phyloP scores from a whole-genome alignment of 2,797 vertebrate genomes.

The Pseudochirops cupreus region DNA sequence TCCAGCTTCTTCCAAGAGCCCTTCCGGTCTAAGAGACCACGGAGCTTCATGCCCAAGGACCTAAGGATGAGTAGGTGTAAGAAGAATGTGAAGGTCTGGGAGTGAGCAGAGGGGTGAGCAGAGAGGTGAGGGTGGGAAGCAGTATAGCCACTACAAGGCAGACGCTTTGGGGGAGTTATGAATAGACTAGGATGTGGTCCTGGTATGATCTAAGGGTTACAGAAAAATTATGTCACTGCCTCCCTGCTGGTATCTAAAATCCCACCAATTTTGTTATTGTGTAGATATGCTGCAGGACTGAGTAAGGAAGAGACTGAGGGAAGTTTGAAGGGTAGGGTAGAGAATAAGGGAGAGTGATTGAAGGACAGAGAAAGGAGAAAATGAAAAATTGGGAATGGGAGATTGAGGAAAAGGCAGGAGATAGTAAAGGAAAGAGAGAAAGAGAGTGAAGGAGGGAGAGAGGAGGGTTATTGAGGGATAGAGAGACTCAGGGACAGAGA shows the following conservation, averaged over 20 bases:
- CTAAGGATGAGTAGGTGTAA: constrained; percentile 71
- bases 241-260: not conserved
- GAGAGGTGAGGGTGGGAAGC: not conserved
- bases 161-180: not conserved
- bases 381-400: not conserved
- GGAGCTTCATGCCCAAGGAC: constrained; percentile 78
- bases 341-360: not conserved
- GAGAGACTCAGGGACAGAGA: not conserved
- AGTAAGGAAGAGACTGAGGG: not conserved
- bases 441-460: not conserved
- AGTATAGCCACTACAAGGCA: not conserved
- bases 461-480: not conserved
- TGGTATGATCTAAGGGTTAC: not conserved
- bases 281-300: not conserved
- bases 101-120: too few relatives aligned
- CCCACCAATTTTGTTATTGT: not conserved
- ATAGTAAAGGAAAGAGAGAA: not conserved
- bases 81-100: not conserved
- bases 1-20: constrained; percentile 81
- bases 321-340: not conserved
- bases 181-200: not conserved
- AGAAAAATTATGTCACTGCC: not conserved
- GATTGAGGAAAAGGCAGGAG: not conserved
- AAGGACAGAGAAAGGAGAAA: not conserved
- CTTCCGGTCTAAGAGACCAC: constrained; percentile 74